Percentiles rank a stretch among this genome's conserved stretches.
Evolutionary conservation across 2,113 vertebrate species (phyloP).

Genomic region (Carettochelys insculpta): DNA sequence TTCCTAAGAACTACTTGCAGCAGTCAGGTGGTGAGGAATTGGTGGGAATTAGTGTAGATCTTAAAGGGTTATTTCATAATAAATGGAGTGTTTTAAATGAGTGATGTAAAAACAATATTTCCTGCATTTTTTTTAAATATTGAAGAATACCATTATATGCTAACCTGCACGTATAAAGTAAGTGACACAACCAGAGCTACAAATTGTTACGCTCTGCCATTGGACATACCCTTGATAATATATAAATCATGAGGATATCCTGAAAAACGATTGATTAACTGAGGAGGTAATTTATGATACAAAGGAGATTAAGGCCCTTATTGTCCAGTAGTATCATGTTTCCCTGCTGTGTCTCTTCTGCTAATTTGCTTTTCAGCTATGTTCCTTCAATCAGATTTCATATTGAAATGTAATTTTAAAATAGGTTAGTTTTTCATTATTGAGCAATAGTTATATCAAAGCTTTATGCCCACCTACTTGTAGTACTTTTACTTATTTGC

Average conservation of each 20-base stretch:
- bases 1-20: neutral
- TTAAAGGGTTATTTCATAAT: no score
- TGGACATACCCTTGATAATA: neutral
- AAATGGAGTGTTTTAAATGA: neutral
- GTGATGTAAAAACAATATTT: neutral
- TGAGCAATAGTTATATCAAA: neutral
- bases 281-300: neutral
- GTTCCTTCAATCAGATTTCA: neutral
- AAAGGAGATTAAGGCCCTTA: neutral
- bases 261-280: neutral
- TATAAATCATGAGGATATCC: neutral
- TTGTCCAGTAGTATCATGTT: neutral
- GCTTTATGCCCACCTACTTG: neutral
- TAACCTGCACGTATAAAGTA: neutral
- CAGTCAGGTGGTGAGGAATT: conserved; percentile 39
- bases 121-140: conserved; percentile 51
- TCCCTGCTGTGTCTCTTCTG: neutral
- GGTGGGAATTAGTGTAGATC: neutral
- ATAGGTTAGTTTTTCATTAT: neutral
- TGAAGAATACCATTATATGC: neutral
- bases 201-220: neutral
- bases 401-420: neutral
- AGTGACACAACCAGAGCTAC: neutral
- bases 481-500: neutral
- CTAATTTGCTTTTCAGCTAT: neutral